Percentiles rank a stretch among this genome's conserved stretches.
Evolutionary conservation across 1,140 invertebrate genomes (phyloP).

Genomic region (Laodelphax striatellus): DNA sequence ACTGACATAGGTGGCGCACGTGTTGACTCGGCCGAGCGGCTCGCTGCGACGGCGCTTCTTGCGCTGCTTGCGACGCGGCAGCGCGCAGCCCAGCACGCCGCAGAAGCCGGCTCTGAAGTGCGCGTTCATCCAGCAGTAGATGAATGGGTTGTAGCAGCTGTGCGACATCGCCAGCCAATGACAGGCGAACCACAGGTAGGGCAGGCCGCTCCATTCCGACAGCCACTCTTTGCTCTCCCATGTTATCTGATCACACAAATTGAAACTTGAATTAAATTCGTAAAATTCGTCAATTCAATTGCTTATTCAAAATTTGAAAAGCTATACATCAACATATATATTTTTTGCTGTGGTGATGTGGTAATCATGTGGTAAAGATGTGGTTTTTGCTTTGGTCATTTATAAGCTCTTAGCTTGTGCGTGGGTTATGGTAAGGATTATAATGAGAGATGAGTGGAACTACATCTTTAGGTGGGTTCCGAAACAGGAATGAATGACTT

Average conservation of each 20-base stretch:
- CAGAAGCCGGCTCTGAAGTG: slow-evolving; percentile 34
- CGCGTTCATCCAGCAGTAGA: slow-evolving; percentile 87
- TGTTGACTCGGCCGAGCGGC: slow-evolving; percentile 42
- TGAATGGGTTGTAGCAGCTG: slow-evolving; percentile 84
- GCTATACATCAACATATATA: no score
- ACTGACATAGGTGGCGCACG: slow-evolving; percentile 45
- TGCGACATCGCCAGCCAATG: slow-evolving; percentile 89
- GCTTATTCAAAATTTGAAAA: no score
- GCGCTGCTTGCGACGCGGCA: not conserved
- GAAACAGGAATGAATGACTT: no score
- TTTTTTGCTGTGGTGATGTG: no score
- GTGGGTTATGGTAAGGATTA: no score
- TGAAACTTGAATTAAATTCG: no score
- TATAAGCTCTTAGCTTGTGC: no score
- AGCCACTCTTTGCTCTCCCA: slow-evolving; percentile 36
- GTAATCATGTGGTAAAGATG: no score
- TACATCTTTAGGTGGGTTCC: no score
- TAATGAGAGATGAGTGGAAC: no score
- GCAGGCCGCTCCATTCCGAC: slow-evolving; percentile 42
- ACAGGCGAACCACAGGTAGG: slow-evolving; percentile 61
- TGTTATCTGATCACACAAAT: slow-evolving; percentile 45
- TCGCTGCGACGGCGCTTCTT: not conserved
- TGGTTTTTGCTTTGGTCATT: no score
- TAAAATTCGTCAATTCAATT: no score
- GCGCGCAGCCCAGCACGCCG: slow-evolving; percentile 8